Percentiles rank a stretch among this genome's conserved stretches.
phyloP scores from a whole-genome alignment of 37 sponge, comb jelly and placozoan species.

The Amphimedon queenslandica region DNA sequence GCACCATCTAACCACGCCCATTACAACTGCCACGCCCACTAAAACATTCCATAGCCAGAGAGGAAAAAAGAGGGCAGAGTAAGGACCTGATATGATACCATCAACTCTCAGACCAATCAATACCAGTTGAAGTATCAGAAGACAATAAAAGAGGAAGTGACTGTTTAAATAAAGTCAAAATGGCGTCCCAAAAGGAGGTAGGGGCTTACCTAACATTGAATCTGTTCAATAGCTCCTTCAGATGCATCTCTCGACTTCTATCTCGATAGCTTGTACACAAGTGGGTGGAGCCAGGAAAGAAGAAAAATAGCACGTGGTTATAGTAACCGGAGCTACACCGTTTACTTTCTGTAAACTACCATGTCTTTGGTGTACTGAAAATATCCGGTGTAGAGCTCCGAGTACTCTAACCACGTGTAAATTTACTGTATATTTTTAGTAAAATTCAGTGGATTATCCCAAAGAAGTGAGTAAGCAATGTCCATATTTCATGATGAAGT shows the following conservation, averaged over 20 bases:
- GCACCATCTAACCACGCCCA: constrained; percentile 42
- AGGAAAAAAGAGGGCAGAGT: constrained; percentile 61
- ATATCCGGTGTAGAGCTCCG: too few relatives aligned
- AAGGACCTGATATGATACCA: constrained; percentile 42
- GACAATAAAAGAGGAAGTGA: constrained; percentile 50
- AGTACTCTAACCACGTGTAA: too few relatives aligned
- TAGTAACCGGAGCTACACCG: background rate
- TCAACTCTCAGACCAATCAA: constrained; percentile 63
- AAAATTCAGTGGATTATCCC: too few relatives aligned
- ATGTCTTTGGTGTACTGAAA: too few relatives aligned
- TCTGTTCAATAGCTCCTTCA: constrained; percentile 9
- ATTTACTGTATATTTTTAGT: too few relatives aligned
- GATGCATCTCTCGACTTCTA: background rate
- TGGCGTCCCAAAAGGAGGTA: background rate
- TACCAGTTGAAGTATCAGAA: constrained; percentile 42
- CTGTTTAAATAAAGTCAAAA: constrained; percentile 10
- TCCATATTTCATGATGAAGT: constrained; percentile 97
- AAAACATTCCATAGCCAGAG: constrained; percentile 71
- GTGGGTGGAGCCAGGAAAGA: background rate
- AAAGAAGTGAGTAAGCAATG: background rate
- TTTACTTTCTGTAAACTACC: background rate
- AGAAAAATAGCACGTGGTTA: background rate
- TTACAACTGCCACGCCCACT: constrained; percentile 12
- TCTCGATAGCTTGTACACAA: background rate
- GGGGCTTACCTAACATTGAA: constrained; percentile 12